phyloP scores from a whole-genome alignment of 2,113 vertebrate genomes.

The Neopipo cinnamomea region DNA sequence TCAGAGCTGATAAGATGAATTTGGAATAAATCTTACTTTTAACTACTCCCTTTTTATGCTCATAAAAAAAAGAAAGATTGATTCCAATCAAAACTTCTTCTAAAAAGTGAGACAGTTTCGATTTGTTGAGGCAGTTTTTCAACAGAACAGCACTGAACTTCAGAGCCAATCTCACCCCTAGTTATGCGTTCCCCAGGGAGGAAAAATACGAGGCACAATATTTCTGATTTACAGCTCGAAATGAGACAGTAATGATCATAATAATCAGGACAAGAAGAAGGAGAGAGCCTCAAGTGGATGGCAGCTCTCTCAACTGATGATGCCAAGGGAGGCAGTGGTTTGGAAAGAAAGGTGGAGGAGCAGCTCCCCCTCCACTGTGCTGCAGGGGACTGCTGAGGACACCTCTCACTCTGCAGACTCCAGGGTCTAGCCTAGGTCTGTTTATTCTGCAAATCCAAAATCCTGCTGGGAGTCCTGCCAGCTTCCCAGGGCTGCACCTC shows the following conservation, averaged over 20 bases:
- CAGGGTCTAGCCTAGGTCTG: neutral
- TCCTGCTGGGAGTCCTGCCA: neutral
- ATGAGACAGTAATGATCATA: conserved; percentile 68
- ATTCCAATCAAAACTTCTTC: conserved; percentile 74
- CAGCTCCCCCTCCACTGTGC: fast-evolving
- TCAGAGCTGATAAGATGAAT: conserved; percentile 73
- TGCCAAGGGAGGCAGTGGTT: conserved; percentile 15
- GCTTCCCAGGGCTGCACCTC: neutral
- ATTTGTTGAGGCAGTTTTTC: conserved; percentile 66
- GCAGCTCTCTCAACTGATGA: conserved; percentile 50
- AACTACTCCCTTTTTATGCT: conserved; percentile 72
- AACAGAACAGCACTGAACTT: conserved; percentile 54
- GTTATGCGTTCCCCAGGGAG: conserved; percentile 30
- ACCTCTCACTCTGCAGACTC: neutral
- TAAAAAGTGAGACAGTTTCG: conserved; percentile 63
- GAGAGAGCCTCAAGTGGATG: conserved; percentile 59
- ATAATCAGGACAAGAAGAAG: conserved; percentile 66
- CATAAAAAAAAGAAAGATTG: conserved; percentile 67
- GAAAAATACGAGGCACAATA: conserved; percentile 63
- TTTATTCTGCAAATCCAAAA: neutral
- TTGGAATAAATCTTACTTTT: conserved; percentile 77
- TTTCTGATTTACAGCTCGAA: conserved; percentile 67
- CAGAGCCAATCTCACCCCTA: conserved; percentile 58
- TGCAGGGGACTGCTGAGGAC: neutral
- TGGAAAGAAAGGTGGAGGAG: neutral